These are phyloP conservation scores for Ethmia dodecea DNA, from an alignment of 2,888 invertebrate species.

Conservation along the genomic window DNA sequence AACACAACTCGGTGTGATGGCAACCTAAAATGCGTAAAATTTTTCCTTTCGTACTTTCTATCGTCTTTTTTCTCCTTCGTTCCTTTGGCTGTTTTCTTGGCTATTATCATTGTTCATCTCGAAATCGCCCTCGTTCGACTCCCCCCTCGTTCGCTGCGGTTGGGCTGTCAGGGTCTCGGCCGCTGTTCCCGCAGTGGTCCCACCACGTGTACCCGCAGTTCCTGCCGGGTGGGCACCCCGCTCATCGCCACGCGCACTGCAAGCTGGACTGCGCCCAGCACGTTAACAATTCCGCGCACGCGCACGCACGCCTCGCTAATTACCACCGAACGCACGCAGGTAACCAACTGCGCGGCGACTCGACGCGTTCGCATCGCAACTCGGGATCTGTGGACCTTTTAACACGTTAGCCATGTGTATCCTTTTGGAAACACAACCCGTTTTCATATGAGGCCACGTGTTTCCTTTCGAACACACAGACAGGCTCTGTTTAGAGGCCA, in stretches of 20 bases:
- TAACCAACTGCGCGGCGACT: constrained; percentile 42
- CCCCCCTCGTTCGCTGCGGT: not conserved
- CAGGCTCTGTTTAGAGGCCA: no score
- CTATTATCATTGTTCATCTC: no score
- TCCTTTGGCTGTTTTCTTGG: not conserved
- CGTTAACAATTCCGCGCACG: constrained; percentile 69
- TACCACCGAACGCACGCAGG: constrained; percentile 76
- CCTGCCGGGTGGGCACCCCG: constrained; percentile 92
- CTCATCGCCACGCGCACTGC: constrained; percentile 80
- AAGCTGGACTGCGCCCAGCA: constrained; percentile 70
- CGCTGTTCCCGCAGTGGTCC: constrained; percentile 96
- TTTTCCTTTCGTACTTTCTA: no score
- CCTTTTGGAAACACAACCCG: no score
- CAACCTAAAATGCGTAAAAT: no score
- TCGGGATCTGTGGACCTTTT: no score
- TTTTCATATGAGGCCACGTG: no score
- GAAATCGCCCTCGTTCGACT: no score
- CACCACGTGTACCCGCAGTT: constrained; percentile 97
- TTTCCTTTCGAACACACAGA: no score
- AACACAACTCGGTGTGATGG: no score
- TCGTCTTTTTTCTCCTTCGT: no score
- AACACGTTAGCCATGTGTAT: no score
- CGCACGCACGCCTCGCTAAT: constrained; percentile 73
- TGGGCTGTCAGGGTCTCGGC: constrained; percentile 78
- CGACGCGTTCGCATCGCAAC: constrained; percentile 42